phyloP scores from a whole-genome alignment of 2,797 vertebrate species.

The Enteromius fasciolatus region DNA sequence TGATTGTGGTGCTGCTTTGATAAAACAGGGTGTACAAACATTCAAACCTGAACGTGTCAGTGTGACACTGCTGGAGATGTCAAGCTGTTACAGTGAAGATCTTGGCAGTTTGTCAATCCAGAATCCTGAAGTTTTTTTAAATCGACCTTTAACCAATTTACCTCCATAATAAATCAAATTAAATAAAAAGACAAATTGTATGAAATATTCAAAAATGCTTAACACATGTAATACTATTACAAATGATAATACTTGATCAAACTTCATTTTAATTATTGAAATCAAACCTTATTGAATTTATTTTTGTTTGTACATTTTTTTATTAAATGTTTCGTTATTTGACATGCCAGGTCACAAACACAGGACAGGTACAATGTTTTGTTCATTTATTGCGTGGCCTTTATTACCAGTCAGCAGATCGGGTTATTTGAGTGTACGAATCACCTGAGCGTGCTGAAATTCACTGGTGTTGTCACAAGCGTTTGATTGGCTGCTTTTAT shows the following conservation, averaged over 20 bases:
- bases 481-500: conserved; percentile 48
- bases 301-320: not conserved
- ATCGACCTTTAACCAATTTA: not conserved
- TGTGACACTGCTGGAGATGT: conserved; percentile 31
- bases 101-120: not conserved
- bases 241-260: not conserved
- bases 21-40: not conserved
- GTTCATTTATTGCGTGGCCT: not conserved
- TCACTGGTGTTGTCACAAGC: not conserved
- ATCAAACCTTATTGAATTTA: not conserved
- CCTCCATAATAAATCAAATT: not conserved
- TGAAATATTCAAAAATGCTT: not conserved
- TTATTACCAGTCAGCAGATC: not conserved
- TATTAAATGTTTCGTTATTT: not conserved
- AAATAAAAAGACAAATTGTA: not conserved
- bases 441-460: conserved; percentile 50
- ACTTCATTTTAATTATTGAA: not conserved
- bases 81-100: not conserved
- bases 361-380: not conserved
- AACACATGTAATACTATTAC: not conserved
- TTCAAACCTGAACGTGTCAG: conserved; percentile 5
- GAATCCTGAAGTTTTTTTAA: not conserved
- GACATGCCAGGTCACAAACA: not conserved
- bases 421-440: conserved; percentile 11
- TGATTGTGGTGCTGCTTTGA: not conserved